Conservation (phyloP, 2,797 vertebrate genomes). For the Allobates femoralis region DNA sequence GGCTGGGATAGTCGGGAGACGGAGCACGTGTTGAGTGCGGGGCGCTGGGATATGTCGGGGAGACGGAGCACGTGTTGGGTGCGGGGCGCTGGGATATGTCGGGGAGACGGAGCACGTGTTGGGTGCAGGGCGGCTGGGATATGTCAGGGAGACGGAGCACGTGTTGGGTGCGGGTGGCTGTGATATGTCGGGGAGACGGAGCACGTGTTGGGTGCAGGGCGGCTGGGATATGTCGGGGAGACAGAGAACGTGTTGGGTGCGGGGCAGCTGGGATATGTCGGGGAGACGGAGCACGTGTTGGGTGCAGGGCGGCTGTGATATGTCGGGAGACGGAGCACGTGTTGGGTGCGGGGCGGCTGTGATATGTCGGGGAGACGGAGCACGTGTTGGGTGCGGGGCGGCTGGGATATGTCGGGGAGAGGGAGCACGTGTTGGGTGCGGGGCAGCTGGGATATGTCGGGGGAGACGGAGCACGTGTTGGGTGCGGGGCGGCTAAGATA, state of each 20-base stretch:
- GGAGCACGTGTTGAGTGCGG: conserved; percentile 21
- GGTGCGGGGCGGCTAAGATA: background rate
- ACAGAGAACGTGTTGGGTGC: conserved; percentile 37
- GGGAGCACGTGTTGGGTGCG: conserved; percentile 25
- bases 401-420: conserved; percentile 2
- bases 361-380: conserved; percentile 29
- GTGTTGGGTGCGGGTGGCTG: background rate
- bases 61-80: conserved; percentile 38
- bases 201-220: background rate
- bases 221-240: background rate
- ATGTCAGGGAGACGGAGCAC: conserved; percentile 20
- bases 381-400: background rate
- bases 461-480: conserved; percentile 35
- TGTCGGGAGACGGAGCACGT: conserved; percentile 24
- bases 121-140: background rate
- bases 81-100: background rate
- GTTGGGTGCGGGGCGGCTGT: background rate
- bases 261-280: background rate
- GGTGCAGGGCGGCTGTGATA: background rate
- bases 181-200: conserved; percentile 25
- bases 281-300: conserved; percentile 35
- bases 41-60: background rate
- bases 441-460: background rate
- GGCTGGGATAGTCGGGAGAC: conserved; percentile 5
- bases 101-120: conserved; percentile 34